Evolutionary conservation across 2,113 vertebrate species (phyloP).

Genomic region (Cathartes aura): DNA sequence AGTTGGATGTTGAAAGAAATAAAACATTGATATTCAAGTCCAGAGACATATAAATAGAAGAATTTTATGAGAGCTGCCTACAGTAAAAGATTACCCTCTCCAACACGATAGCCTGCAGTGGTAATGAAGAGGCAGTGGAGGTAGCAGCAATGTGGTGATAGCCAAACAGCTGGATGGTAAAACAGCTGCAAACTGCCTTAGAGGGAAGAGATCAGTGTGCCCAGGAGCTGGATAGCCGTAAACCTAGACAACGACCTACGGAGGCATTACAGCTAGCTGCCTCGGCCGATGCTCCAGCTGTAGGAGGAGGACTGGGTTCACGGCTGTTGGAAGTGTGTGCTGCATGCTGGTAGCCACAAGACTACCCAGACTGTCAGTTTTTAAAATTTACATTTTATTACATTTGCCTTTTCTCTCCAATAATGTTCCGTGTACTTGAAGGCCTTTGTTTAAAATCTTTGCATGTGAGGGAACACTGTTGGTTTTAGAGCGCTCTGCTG

Average conservation of each 20-base stretch:
- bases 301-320: neutral
- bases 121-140: neutral
- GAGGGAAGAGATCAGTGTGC: neutral
- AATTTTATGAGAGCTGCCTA: neutral
- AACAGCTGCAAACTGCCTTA: neutral
- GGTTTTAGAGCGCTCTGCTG: neutral
- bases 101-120: rapidly evolving
- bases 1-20: neutral
- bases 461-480: neutral
- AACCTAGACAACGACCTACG: neutral
- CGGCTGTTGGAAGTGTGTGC: neutral
- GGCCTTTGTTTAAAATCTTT: neutral
- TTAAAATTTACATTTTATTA: neutral
- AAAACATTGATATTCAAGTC: neutral
- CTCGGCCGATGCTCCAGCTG: rapidly evolving
- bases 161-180: neutral
- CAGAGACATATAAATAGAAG: neutral
- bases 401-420: neutral
- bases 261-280: neutral
- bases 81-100: neutral
- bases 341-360: neutral
- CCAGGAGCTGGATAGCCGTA: neutral
- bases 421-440: neutral
- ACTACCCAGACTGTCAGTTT: neutral
- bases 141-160: neutral